Evolutionary conservation across 2,797 vertebrate species (phyloP).

Genomic region (Phataginus tricuspis): DNA sequence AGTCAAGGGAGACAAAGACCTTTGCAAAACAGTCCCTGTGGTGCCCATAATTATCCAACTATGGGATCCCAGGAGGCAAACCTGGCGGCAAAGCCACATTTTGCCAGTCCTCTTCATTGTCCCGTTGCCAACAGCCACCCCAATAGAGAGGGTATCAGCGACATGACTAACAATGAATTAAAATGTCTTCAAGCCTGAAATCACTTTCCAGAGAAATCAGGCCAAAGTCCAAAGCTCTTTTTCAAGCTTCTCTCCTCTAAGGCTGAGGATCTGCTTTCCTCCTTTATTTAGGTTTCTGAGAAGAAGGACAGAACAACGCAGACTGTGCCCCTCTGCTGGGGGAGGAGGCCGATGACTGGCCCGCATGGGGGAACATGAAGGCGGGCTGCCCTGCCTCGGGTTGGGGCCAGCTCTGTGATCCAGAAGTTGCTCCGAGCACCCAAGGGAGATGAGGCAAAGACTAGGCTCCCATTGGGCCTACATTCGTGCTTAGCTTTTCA

Average conservation of each 20-base stretch:
- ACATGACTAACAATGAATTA: neutral
- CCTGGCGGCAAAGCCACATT: neutral
- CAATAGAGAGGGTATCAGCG: neutral
- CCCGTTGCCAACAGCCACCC: neutral
- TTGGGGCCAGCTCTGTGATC: neutral
- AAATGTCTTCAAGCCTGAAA: neutral
- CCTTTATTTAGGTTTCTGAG: neutral
- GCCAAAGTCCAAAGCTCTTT: constrained; percentile 33
- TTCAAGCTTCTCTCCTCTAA: neutral
- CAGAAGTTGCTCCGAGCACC: neutral
- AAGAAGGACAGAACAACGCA: neutral
- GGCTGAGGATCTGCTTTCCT: neutral
- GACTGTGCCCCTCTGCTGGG: neutral
- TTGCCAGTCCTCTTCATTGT: neutral
- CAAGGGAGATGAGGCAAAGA: neutral
- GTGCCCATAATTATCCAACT: neutral
- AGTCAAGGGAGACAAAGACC: neutral
- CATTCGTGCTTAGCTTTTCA: neutral
- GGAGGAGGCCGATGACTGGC: neutral
- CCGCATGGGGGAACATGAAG: neutral
- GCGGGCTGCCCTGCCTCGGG: neutral
- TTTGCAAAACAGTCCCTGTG: neutral
- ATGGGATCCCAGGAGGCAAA: neutral
- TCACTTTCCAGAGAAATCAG: neutral
- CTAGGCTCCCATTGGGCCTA: neutral